Percentiles rank a stretch among this genome's conserved stretches.
Evolutionary conservation across 2,797 vertebrate species (phyloP).

Genomic region (Pelodytes ibericus): DNA sequence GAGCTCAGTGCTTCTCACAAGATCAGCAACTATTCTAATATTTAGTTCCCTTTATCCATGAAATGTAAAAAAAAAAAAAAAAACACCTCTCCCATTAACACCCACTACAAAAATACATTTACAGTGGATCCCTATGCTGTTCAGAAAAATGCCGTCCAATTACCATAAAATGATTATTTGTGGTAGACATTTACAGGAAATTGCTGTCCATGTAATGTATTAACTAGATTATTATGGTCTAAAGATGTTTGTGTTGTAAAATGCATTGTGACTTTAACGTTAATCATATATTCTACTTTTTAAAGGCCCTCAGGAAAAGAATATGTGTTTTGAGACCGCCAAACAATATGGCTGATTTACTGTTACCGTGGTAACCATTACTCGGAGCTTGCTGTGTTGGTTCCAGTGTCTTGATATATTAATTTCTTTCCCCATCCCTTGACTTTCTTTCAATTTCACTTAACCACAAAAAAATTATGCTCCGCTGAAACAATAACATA

Average conservation of each 20-base stretch:
- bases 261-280: slow-evolving; percentile 33
- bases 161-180: too few species aligned
- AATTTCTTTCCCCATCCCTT: slow-evolving; percentile 35
- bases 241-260: slow-evolving; percentile 13
- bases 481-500: slow-evolving; percentile 36
- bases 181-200: background rate
- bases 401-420: slow-evolving; percentile 44
- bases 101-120: too few species aligned
- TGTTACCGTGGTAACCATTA: slow-evolving; percentile 48
- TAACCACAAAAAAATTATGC: slow-evolving; percentile 44
- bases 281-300: slow-evolving; percentile 40
- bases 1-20: too few species aligned
- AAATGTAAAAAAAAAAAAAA: too few species aligned
- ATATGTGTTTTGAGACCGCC: slow-evolving; percentile 20
- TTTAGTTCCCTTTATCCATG: too few species aligned
- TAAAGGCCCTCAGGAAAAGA: slow-evolving; percentile 35
- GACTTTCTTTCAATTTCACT: slow-evolving; percentile 47
- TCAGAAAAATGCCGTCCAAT: too few species aligned
- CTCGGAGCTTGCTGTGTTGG: slow-evolving; percentile 30
- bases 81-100: too few species aligned
- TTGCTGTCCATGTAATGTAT: background rate
- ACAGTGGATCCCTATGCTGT: too few species aligned
- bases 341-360: slow-evolving; percentile 55
- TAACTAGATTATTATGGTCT: slow-evolving; percentile 11
- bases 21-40: too few species aligned